phyloP scores from a whole-genome alignment of 2,797 vertebrate genomes.

The Oophaga sylvatica region DNA sequence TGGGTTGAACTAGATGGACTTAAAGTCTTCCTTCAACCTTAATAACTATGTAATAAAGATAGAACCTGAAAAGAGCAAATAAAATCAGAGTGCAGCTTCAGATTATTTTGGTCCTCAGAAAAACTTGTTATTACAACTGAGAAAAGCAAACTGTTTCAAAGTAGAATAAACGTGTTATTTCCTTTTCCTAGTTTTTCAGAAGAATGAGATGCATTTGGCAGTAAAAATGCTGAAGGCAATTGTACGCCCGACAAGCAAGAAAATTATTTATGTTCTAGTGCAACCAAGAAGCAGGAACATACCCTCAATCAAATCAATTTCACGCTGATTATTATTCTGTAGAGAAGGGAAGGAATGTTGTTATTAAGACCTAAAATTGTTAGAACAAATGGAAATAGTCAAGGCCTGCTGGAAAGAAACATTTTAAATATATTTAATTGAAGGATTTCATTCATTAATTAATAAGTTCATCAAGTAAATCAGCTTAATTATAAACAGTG shows the following conservation, averaged over 20 bases:
- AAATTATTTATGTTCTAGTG: slow-evolving; percentile 54
- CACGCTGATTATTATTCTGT: slow-evolving; percentile 52
- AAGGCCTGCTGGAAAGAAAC: neutral
- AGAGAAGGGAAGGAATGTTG: slow-evolving; percentile 39
- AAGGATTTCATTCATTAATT: neutral
- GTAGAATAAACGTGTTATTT: slow-evolving; percentile 22
- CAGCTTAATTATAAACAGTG: neutral
- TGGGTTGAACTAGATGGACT: no score
- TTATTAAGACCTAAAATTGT: slow-evolving; percentile 43
- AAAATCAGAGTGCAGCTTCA: neutral
- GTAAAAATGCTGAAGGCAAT: slow-evolving; percentile 48
- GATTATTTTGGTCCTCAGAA: slow-evolving; percentile 22
- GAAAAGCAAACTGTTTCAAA: slow-evolving; percentile 6
- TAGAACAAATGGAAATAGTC: slow-evolving; percentile 8
- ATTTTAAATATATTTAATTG: neutral
- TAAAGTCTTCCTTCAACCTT: no score
- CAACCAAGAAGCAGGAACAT: slow-evolving; percentile 33
- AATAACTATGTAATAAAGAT: neutral
- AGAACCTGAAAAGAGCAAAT: neutral
- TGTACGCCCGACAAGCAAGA: slow-evolving; percentile 44
- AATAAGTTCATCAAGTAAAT: neutral
- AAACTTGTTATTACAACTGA: neutral
- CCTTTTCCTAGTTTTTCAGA: slow-evolving; percentile 13
- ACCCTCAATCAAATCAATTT: slow-evolving; percentile 35
- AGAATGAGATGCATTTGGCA: slow-evolving; percentile 51